Conservation (phyloP, 2,888 invertebrate genomes). For the Gryllus longicercus region DNA sequence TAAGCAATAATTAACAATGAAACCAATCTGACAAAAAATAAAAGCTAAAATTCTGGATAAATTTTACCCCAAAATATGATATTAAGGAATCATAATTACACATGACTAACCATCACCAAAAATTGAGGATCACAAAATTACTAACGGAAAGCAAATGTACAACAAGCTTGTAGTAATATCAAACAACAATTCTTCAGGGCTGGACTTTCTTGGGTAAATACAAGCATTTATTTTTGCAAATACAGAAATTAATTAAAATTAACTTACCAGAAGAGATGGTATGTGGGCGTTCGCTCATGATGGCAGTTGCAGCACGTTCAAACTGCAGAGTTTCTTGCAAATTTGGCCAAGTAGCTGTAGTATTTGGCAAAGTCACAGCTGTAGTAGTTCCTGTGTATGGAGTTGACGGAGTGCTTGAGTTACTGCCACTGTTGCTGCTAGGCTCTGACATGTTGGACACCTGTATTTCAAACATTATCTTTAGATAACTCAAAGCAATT, state of each 20-base stretch:
- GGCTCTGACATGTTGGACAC: slow-evolving; percentile 57
- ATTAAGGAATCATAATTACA: no score
- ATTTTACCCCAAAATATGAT: no score
- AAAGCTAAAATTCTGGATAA: no score
- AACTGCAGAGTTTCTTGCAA: slow-evolving; percentile 71
- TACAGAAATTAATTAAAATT: not conserved
- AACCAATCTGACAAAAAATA: no score
- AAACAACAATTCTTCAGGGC: no score
- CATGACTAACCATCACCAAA: no score
- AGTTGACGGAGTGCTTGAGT: slow-evolving; percentile 53
- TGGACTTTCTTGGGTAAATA: no score
- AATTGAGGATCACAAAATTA: no score
- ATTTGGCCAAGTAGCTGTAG: slow-evolving; percentile 66
- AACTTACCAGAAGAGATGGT: slow-evolving; percentile 79
- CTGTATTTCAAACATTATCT: slow-evolving; percentile 43
- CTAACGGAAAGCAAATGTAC: no score
- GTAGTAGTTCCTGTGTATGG: slow-evolving; percentile 38
- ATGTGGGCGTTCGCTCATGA: slow-evolving; percentile 81
- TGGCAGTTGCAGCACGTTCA: slow-evolving; percentile 67
- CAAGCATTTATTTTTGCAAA: no score
- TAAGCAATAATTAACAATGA: no score
- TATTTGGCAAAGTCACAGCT: slow-evolving; percentile 40
- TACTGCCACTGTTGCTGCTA: slow-evolving; percentile 46
- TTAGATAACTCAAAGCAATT: not conserved
- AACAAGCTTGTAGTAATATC: no score